Percentiles rank a stretch among this genome's conserved stretches.
Evolutionary conservation across 2,888 invertebrate species (phyloP).

Genomic region (Leptopterna dolabrata): DNA sequence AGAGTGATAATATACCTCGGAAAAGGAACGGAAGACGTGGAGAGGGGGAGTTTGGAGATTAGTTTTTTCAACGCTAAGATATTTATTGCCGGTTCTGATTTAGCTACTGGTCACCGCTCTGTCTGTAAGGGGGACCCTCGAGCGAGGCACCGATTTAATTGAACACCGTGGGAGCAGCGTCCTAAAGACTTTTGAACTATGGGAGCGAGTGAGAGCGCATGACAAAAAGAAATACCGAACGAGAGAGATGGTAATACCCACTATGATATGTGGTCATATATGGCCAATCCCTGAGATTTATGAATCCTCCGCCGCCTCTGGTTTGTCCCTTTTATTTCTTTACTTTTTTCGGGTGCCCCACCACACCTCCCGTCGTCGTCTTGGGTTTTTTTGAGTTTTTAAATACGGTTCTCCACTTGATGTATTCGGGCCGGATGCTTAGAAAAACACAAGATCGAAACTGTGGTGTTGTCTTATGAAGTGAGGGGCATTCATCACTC

Average conservation of each 20-base stretch:
- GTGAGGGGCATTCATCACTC: slow-evolving; percentile 18
- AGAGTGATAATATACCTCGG: slow-evolving; percentile 29
- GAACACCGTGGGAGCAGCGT: slow-evolving; percentile 48
- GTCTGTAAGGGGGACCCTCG: slow-evolving; percentile 16
- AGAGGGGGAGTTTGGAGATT: slow-evolving; percentile 32
- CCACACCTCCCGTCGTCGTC: neutral
- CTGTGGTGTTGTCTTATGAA: slow-evolving; percentile 15
- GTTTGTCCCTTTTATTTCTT: slow-evolving; percentile 23
- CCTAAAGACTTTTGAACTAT: slow-evolving; percentile 7
- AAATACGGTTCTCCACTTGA: slow-evolving; percentile 8
- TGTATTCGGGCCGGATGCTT: slow-evolving; percentile 46
- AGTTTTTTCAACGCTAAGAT: slow-evolving; percentile 48
- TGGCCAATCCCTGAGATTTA: slow-evolving; percentile 46
- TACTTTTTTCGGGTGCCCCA: neutral
- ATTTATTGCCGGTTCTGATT: slow-evolving; percentile 51
- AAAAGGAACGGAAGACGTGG: neutral
- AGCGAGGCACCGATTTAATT: slow-evolving; percentile 39
- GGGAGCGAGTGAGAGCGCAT: neutral
- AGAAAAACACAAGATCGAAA: slow-evolving; percentile 35
- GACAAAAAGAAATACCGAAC: neutral
- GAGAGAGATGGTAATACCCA: neutral
- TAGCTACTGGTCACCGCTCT: slow-evolving; percentile 47
- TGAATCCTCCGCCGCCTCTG: slow-evolving; percentile 21
- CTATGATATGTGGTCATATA: slow-evolving; percentile 40
- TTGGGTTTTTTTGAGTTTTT: neutral